Evolutionary conservation across 2,113 vertebrate species (phyloP), one percentile per base, ranked within the genome.

Genomic region (Dascyllus trimaculatus): DNA sequence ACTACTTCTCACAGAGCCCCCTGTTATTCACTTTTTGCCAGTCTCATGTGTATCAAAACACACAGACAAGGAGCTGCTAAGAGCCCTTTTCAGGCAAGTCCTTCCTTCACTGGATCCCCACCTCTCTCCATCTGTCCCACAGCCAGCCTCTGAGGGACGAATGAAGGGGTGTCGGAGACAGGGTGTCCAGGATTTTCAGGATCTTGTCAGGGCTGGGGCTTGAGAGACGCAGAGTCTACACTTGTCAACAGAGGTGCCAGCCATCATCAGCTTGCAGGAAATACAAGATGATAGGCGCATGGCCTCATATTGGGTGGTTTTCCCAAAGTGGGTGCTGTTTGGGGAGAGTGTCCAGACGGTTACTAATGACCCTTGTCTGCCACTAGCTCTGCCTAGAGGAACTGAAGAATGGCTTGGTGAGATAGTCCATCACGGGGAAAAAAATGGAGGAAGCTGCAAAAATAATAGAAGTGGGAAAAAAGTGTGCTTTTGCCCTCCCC

Each of bases 191-290:
- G 57, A 75, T 71, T 79, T 74, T 77, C n/a, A 75, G 76, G 58
- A 76, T 79, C 64, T 74, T 66, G 67, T 86, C 80, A 89, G 65
- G 65, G 52, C 63, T 56, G 51, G 46, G 63, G 66, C 69, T 67
- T 68, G 5, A 79, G 80, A 78, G 82, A 85, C 67, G 8, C 4
- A 48, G 62, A 82, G 85, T 65, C 76, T 75, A 54, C 71, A 82
- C 85, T 87, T 89, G 85, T 91, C 91, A 92, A 82, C 88, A 80
- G 82, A 81, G 40, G 69, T 82, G 71, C 56, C 58, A 82, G 69
- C 71, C 82, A 61, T 91, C 87, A 88, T 80, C 75, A 21, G 54
- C 22, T 68, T 52, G 52, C 35, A 76, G 62, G 69, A 81, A 90
- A 91, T 89, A 75, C 63, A 71, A 88, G 83, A 67, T 92, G 91